A percentile compares a stretch with the other conserved stretches of the same genome.
These are phyloP conservation scores for Diarsia mendica DNA, from an alignment of 2,888 invertebrate genomes.

Conservation along the genomic window DNA sequence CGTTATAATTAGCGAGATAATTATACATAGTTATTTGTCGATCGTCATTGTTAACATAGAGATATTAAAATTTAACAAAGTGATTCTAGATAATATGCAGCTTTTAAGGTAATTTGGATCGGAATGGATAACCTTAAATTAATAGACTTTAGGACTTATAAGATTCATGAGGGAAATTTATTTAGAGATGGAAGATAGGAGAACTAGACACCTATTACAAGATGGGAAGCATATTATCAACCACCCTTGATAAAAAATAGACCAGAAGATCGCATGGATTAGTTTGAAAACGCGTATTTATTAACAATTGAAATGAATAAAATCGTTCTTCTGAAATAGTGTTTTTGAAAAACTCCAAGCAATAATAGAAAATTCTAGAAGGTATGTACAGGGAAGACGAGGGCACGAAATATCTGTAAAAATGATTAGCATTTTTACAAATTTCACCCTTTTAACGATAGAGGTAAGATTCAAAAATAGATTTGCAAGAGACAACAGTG, in stretches of 20 bases:
- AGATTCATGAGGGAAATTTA: background rate
- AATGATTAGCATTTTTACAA: conserved; percentile 24
- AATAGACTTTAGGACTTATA: conserved; percentile 13
- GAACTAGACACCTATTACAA: background rate
- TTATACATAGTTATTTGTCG: conserved; percentile 74
- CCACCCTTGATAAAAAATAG: background rate
- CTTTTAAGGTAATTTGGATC: conserved; percentile 36
- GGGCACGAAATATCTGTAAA: conserved; percentile 29
- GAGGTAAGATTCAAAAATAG: conserved; percentile 75
- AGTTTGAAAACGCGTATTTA: conserved; percentile 1
- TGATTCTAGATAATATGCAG: conserved; percentile 28
- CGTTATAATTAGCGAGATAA: conserved; percentile 43
- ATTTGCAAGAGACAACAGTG: conserved; percentile 71
- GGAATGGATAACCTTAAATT: conserved; percentile 46
- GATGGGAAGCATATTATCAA: background rate
- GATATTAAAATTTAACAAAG: conserved; percentile 36
- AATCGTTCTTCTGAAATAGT: conserved; percentile 18
- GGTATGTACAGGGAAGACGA: conserved; percentile 58
- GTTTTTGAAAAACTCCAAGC: conserved; percentile 30
- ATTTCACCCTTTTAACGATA: conserved; percentile 64
- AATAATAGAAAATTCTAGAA: conserved; percentile 43
- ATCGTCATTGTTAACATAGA: conserved; percentile 64
- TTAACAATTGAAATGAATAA: conserved; percentile 8
- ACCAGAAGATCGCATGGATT: conserved; percentile 1
- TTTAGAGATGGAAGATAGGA: background rate